Evolutionary conservation across 2,888 invertebrate genomes (phyloP).

Genomic region (Synergus laeviventris): DNA sequence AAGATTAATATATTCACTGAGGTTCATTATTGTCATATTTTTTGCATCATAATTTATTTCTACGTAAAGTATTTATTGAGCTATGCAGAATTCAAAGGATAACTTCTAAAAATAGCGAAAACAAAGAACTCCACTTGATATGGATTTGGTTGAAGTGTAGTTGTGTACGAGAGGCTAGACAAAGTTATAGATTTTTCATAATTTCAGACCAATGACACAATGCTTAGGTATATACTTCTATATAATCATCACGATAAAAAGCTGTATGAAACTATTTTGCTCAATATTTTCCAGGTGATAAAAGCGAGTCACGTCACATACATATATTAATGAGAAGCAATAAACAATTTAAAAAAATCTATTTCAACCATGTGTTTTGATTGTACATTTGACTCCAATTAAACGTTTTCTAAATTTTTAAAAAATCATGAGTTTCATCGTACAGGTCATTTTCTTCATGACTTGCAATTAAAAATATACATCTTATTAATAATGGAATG

Average conservation of each 20-base stretch:
- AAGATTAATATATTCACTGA: background rate
- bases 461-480: background rate
- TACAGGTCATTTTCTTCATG: background rate
- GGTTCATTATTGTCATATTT: background rate
- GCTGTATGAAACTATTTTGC: background rate
- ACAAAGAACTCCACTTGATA: background rate
- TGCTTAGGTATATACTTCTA: background rate
- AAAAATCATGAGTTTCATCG: background rate
- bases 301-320: background rate
- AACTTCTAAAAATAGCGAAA: background rate
- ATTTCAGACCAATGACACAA: background rate
- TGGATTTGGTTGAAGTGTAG: background rate
- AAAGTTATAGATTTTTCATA: conserved; percentile 3
- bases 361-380: background rate
- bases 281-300: background rate
- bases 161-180: conserved; percentile 15
- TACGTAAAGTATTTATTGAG: background rate
- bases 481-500: background rate
- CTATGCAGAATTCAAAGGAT: background rate
- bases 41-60: background rate
- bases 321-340: background rate
- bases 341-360: background rate
- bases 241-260: background rate
- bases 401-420: background rate
- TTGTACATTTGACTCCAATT: background rate